Evolutionary conservation across 1,140 invertebrate species (phyloP), one percentile per base, ranked within the genome.

Genomic region (Listronotus oregonensis): DNA sequence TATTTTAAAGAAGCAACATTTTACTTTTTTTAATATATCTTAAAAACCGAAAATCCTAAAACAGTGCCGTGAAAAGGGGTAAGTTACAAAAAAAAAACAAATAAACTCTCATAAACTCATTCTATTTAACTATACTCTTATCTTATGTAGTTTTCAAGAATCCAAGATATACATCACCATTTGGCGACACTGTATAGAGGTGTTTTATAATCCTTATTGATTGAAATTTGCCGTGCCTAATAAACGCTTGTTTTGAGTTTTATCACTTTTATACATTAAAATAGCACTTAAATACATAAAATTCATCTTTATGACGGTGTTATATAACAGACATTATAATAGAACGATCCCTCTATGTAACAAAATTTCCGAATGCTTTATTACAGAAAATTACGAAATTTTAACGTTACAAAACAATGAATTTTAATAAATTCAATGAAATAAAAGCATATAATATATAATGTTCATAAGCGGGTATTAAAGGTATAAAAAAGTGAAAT

Each of bases 241-340:
- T 49, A 49, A 49, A 49, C 18, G 46, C 46, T 21, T 5, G 21
- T 27, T 27, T 49, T 27, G 18, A 27, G 18, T 49, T 17, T 27
- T 7, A 15, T 49, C 18, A 49, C 46, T 49, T 49, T 21, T 49
- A 27, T 49, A 49, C 46, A 49, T 27, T 49, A 49, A 49, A 49
- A 49, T 49, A 49, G 46, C 46, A 49, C 46, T 49, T 49, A 49
- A 18, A 49, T 9, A 49, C 46, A 49, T 49, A 49, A 49, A 49
- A 49, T 18, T 49, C 46, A 21, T 49, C 46, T 49, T 49, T 49
- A 49, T 49, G 46, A 27, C 10, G 18, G 46, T 12, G 18, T 0
- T 49, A 49, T 27, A 49, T 49, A 12, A 27, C 10, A 21, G 46
- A 27, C 46, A 49, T 49, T 18, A 21, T 49, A 49, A 27, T 49